A percentile compares a stretch with the other conserved stretches of the same genome.
phyloP scores from a whole-genome alignment of 2,888 invertebrate genomes.

The Ferdinandea cuprea region DNA sequence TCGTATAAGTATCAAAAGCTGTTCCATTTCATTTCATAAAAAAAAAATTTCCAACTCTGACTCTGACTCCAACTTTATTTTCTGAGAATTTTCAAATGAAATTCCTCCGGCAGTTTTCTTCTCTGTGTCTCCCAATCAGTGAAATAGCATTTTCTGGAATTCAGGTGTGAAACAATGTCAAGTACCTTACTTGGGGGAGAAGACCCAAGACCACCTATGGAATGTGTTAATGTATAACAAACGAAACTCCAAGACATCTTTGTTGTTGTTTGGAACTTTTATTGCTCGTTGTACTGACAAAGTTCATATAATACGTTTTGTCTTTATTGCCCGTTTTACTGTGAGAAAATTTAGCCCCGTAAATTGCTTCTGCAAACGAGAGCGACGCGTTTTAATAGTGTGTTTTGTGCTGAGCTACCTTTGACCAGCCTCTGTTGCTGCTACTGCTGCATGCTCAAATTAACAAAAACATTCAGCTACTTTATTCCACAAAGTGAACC shows the following conservation, averaged over 20 bases:
- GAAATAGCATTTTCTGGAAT: constrained; percentile 8
- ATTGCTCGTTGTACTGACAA: constrained; percentile 50
- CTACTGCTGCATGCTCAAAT: constrained; percentile 50
- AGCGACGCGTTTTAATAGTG: neutral
- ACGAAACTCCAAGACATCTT: constrained; percentile 19
- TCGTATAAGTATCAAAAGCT: too few species aligned
- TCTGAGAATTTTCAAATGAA: neutral
- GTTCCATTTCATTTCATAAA: neutral
- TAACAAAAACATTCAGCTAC: constrained; percentile 45
- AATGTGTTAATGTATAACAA: constrained; percentile 20
- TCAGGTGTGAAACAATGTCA: constrained; percentile 43
- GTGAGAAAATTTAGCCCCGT: constrained; percentile 58
- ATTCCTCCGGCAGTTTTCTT: neutral
- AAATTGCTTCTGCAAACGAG: constrained; percentile 19
- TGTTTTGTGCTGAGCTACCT: too few species aligned
- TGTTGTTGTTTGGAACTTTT: constrained; percentile 41
- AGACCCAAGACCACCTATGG: constrained; percentile 49
- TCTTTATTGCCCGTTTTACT: constrained; percentile 56
- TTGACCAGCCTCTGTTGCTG: constrained; percentile 25
- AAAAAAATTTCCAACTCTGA: neutral
- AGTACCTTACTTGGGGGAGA: constrained; percentile 27
- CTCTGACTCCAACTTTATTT: neutral
- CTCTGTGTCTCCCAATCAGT: constrained; percentile 6
- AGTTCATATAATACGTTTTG: constrained; percentile 65
- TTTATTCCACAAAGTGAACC: constrained; percentile 6